Base-by-base conservation (phyloP, 2,888 invertebrate genomes). In the Plagiodera versicolora region DNA sequence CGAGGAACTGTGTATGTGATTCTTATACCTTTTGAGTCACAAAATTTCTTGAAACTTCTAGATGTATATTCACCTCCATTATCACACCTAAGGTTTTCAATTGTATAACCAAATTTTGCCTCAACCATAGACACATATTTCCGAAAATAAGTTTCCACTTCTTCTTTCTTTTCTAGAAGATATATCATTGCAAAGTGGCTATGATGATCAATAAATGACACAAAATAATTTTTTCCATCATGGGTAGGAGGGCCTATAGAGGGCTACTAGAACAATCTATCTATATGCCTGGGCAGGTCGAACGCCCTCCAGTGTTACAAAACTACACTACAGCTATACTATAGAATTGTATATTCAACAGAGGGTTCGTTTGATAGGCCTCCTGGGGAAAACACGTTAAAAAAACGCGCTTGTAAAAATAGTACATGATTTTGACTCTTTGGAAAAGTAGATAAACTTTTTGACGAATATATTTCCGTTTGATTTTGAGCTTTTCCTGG, bases 31-130 rank as follows among this genome's bases (percentile, higher is more conserved):
- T 61, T 68, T 18, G 39, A 44, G 20, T 51, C 48, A 28, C 63
- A 56, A 39, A 56, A 56, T 39, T 56, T 39, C 17, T 56, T 56
- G 39, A 56, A 49, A n/a, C 64, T 46, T 16, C 61, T 50, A 4
- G 65, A 64, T n/a, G 35, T 19, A 44, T 69, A 71, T 58, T 73
- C 70, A 11, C 68, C 67, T 17, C 72, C 71, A 52, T 72, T 71
- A 49, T 72, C 72, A 54, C 67, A 65, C 58, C 70, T 58, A 9
- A 72, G 18, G 16, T 60, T 60, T 20, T 66, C 64, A 39, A 71
- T 63, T 58, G 64, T 69, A 24, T 30, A 30, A 16, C 61, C 60
- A 53, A 67, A 64, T 14, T 56, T 56, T n/a, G 14, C 49, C 14
- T 28, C 32, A 30, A 51, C 56, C 53, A 65, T 44, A 5, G 47